These are phyloP conservation scores for Deroptyus accipitrinus DNA, from an alignment of 2,113 vertebrate species.

Conservation along the genomic window DNA sequence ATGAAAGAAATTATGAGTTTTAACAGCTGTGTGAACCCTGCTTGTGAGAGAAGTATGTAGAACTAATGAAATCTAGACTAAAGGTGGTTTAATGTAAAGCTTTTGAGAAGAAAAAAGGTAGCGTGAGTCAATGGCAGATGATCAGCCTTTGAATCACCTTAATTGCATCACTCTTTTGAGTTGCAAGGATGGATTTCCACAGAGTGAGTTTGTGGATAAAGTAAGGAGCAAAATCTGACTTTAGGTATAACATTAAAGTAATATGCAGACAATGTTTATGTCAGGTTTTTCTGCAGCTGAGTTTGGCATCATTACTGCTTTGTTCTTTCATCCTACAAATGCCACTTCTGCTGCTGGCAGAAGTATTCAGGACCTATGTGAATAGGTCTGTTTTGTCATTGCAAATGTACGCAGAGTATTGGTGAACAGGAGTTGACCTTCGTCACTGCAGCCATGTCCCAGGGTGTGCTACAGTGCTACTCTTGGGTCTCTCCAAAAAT, in stretches of 20 bases:
- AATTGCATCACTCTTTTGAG: not conserved
- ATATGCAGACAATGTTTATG: not conserved
- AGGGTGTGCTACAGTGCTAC: not conserved
- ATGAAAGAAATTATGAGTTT: not conserved
- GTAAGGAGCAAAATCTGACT: not conserved
- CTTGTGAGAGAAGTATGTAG: not conserved
- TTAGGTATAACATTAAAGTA: not conserved
- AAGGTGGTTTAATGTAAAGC: not conserved
- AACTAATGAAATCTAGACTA: not conserved
- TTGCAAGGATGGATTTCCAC: not conserved
- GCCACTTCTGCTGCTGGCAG: not conserved
- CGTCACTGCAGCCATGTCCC: not conserved
- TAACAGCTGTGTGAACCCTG: not conserved
- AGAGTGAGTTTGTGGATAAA: not conserved
- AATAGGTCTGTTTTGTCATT: not conserved
- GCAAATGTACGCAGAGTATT: not conserved
- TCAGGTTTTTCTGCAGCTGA: not conserved
- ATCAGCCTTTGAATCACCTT: not conserved
- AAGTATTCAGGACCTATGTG: not conserved
- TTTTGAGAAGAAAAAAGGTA: not conserved
- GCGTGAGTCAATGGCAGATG: not conserved
- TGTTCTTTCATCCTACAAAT: not conserved
- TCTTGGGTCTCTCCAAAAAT: not conserved
- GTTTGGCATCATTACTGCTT: not conserved
- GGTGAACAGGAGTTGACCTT: not conserved